Conservation (phyloP, 2,888 invertebrate genomes). For the Pheosia tremula region DNA sequence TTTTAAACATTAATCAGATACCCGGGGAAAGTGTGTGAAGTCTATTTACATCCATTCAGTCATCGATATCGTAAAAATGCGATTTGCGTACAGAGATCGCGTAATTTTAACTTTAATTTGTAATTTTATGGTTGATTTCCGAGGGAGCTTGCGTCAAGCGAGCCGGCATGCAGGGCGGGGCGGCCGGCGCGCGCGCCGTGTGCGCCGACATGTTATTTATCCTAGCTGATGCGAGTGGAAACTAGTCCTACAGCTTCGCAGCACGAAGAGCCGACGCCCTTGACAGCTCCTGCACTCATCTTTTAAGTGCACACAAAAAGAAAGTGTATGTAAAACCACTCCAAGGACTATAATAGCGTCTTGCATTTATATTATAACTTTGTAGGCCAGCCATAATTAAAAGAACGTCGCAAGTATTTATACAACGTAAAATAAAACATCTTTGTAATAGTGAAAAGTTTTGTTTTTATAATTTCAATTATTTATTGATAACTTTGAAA, state of each 20-base stretch:
- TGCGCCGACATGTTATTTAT: conserved; percentile 26
- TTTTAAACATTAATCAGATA: not conserved
- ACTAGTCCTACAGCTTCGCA: conserved; percentile 35
- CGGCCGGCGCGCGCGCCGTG: not conserved
- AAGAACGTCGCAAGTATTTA: too few species aligned
- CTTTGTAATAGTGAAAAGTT: too few species aligned
- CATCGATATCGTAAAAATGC: conserved; percentile 32
- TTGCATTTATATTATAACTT: not conserved
- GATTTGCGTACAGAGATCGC: conserved; percentile 36
- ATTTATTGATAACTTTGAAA: too few species aligned
- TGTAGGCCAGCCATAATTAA: too few species aligned
- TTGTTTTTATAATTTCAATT: too few species aligned
- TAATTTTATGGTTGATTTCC: conserved; percentile 61
- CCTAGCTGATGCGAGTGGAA: conserved; percentile 35
- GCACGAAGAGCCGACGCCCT: conserved; percentile 31
- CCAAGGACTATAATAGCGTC: not conserved
- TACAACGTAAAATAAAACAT: too few species aligned
- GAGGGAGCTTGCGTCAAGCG: conserved; percentile 54
- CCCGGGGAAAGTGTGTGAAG: not conserved
- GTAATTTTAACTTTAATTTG: conserved; percentile 46
- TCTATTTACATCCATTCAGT: conserved; percentile 14
- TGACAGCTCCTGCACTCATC: conserved; percentile 30
- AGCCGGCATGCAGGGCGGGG: conserved; percentile 1
- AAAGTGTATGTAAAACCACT: conserved; percentile 20
- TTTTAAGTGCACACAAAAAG: conserved; percentile 21